These are phyloP conservation scores for Orchestia grillus DNA, from an alignment of 1,140 invertebrate genomes.

Conservation along the genomic window DNA sequence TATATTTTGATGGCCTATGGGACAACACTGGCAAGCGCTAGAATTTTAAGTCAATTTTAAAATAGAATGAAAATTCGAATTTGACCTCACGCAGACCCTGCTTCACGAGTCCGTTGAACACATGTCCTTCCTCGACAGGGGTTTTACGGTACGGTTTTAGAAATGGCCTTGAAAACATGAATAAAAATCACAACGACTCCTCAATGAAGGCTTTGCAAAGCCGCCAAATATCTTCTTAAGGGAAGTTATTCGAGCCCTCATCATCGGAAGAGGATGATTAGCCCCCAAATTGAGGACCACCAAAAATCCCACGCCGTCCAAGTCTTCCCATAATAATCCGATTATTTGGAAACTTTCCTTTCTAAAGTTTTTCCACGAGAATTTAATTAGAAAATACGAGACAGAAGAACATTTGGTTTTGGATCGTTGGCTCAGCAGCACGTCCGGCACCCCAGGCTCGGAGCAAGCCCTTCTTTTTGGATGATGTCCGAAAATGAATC, in stretches of 20 bases:
- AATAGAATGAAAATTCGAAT: neutral
- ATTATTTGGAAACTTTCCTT: constrained; percentile 56
- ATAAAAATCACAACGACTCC: neutral
- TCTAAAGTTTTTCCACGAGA: constrained; percentile 54
- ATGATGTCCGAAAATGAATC: constrained; percentile 17
- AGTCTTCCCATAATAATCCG: constrained; percentile 55
- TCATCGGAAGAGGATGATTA: constrained; percentile 53
- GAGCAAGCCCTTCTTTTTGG: neutral
- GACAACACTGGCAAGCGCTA: no score
- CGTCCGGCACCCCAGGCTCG: neutral
- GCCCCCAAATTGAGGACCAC: constrained; percentile 29
- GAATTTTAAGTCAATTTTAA: neutral
- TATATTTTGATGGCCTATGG: neutral
- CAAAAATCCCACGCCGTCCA: constrained; percentile 44
- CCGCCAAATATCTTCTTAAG: neutral
- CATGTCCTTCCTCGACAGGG: neutral
- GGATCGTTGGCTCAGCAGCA: neutral
- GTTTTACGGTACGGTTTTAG: neutral
- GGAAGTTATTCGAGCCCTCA: constrained; percentile 36
- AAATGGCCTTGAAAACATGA: neutral
- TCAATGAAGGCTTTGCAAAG: neutral
- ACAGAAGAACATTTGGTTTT: constrained; percentile 48
- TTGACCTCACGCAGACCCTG: neutral
- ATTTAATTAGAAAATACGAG: constrained; percentile 56
- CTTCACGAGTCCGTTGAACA: neutral